Conservation (phyloP, 2,888 invertebrate genomes). For the Neoitamus cyanurus region DNA sequence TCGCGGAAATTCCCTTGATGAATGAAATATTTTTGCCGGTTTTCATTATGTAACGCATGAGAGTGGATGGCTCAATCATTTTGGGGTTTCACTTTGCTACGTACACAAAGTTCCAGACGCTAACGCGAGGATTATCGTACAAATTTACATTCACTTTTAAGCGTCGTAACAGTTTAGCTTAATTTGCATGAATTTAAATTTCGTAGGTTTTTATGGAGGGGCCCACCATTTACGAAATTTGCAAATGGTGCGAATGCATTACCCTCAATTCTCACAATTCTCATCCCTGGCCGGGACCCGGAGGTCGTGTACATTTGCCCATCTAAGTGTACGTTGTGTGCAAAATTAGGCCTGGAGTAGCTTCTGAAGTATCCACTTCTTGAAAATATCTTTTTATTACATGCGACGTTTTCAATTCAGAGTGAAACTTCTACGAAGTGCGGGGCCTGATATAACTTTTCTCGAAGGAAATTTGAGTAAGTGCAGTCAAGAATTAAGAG, state of each 20-base stretch:
- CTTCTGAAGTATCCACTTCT: background rate
- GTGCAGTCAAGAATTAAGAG: constrained; percentile 1
- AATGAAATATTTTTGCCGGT: background rate
- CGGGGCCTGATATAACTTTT: background rate
- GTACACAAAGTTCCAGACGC: background rate
- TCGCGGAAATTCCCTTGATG: background rate
- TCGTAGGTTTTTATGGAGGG: background rate
- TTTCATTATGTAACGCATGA: background rate
- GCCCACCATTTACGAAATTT: background rate
- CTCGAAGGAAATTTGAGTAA: constrained; percentile 7
- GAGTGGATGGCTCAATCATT: background rate
- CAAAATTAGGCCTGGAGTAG: background rate
- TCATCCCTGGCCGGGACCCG: background rate
- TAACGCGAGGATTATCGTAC: background rate
- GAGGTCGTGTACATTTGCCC: background rate
- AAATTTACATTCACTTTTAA: background rate
- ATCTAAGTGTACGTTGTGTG: background rate
- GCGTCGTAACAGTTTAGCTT: background rate
- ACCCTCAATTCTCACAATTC: background rate
- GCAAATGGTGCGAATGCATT: background rate
- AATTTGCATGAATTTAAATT: background rate
- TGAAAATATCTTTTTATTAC: background rate
- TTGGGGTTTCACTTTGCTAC: background rate
- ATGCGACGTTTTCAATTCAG: background rate
- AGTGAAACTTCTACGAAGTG: background rate